Base-by-base conservation (phyloP, 2,888 invertebrate species). In the Drosophila nr. fundita region DNA sequence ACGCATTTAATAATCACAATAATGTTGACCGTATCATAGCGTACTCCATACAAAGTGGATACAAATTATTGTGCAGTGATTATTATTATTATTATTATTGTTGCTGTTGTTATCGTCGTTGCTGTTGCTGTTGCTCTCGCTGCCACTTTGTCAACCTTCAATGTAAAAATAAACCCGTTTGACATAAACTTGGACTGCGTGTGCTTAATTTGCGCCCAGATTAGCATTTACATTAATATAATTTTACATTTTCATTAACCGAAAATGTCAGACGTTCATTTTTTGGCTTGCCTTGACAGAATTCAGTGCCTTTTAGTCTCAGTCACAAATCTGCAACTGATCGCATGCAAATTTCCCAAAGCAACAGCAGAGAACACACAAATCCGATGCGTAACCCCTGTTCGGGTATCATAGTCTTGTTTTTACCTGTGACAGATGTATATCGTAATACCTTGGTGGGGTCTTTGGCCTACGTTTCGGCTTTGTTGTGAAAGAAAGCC, bases 141-240 rank as follows among this genome's bases (percentile, higher is more conserved):
- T 45, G 24, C 15, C 11, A 10, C n/a, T 2, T 52, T 60, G 63
- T 49, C 85, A 87, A 76, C 87, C 82, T 88, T 88, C 87, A 71
- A 32, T 73, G 64, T 62, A 68, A 63, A 40, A 50, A n/a, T 21
- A 71, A 84, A 89, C 89, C 74, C 68, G 87, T 86, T 89, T 71
- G 49, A 50, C 66, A 32, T 66, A 29, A 63, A 64, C 65, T 38
- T 73, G 72, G 40, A 78, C 78, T 78, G 83, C 76, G 83, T 88
- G 83, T 61, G 83, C 73, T 86, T 85, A 85, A 84, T 84, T 89
- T 89, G 87, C 89, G 71, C 82, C 73, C 87, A 80, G 87, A 86
- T 84, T 88, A 86, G 69, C 84, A 71, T 84, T 88, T 74, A 78
- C 81, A 80, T 80, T 88, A 80, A 88, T 76, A 83, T 83, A 74